Base-by-base conservation (phyloP, 2,888 invertebrate genomes). In the Anoncus sp. region DNA sequence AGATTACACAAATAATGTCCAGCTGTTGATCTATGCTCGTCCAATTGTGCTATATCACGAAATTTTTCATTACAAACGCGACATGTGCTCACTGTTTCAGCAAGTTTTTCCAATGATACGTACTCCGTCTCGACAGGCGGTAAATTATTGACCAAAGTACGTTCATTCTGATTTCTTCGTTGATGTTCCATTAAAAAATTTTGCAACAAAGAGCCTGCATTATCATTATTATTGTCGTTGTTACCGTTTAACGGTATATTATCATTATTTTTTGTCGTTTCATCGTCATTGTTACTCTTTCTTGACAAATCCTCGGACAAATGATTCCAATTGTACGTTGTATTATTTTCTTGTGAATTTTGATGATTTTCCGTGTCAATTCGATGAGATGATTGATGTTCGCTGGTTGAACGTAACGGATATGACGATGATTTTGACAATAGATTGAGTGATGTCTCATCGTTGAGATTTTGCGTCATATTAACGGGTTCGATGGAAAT, bases 101-200 rank as follows among this genome's bases (percentile, higher is more conserved):
- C 94, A 81, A 94, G 89, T 31, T 93, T 93, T 76, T 95, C 95
- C 77, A 95, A 89, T 0, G 95, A 94, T 80, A 95, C 94, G 83
- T 94, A 95, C 90, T 94, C 94, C 76, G 93, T 94, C 75, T 91
- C 91, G 5, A 84, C 84, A 0, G 85, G 87, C 1, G 85, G 81
- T 14, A 80, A 53, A 53, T 55, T 77, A 45, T 69, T 79, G 9
- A 43, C 35, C 9, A 62, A 4, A 10, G 66, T 69, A 2, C 75
- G 22, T 45, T 79, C 73, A 43, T 62, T 77, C 20, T 81, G 80
- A 81, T 80, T 81, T 31, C 83, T 84, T 20, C 88, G 85, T 20
- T 90, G 88, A 74, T 89, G 89, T 12, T 91, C 90, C 9, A 89
- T 86, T n/a, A 91, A 76, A 43, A 90, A 89, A 63, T 88, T 90